Percentiles rank a stretch among this genome's conserved stretches.
Conservation (phyloP, 2,113 vertebrate genomes). For the Etia nguti region DNA sequence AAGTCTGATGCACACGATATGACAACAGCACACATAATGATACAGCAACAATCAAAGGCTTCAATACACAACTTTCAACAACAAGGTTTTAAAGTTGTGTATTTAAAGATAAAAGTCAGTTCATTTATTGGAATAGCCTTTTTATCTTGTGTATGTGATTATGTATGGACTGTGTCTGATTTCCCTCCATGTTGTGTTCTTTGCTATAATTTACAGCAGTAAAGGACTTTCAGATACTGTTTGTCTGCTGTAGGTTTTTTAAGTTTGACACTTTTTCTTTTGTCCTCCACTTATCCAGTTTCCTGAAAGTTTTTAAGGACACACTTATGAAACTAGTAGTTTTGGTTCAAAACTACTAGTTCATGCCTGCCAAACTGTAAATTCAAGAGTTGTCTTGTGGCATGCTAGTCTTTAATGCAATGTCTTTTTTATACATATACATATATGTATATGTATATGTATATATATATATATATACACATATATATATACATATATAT, state of each 20-base stretch:
- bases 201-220: not conserved
- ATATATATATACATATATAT: too few species aligned
- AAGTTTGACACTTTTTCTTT: not conserved
- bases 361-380: not conserved
- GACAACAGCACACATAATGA: not conserved
- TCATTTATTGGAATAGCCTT: not conserved
- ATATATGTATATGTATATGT: fast-evolving
- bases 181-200: not conserved
- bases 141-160: not conserved
- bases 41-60: not conserved
- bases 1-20: not conserved
- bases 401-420: not conserved
- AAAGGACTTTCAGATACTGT: not conserved
- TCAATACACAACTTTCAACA: not conserved
- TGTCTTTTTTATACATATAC: not conserved
- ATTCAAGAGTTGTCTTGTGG: not conserved
- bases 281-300: not conserved
- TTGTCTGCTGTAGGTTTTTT: not conserved
- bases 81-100: not conserved
- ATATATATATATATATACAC: too few species aligned
- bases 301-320: not conserved
- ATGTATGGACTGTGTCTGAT: not conserved
- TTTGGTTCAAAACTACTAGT: not conserved
- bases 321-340: not conserved
- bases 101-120: not conserved